Percentiles rank a stretch among this genome's conserved stretches.
phyloP scores from a whole-genome alignment of 1,140 invertebrate genomes.

The Aphelinus atriplicis region DNA sequence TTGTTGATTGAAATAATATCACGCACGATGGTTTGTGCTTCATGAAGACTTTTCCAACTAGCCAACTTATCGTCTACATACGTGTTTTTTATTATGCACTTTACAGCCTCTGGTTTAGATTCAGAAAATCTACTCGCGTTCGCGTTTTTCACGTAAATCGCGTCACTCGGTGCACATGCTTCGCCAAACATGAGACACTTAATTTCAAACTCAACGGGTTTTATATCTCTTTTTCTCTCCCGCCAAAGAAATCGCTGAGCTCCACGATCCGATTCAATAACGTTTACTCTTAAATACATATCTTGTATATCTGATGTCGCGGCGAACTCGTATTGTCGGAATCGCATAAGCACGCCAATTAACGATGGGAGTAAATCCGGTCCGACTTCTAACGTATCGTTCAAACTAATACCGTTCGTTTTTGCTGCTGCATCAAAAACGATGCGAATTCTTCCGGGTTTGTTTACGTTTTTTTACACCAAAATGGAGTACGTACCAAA shows the following conservation, averaged over 20 bases:
- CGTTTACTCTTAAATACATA: constrained; percentile 54
- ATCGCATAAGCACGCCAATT: constrained; percentile 48
- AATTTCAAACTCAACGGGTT: constrained; percentile 46
- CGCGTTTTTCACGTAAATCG: constrained; percentile 33
- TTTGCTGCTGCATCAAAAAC: not conserved
- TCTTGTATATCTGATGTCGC: constrained; percentile 51
- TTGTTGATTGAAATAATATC: not conserved
- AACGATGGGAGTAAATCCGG: constrained; percentile 30
- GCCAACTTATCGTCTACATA: constrained; percentile 1
- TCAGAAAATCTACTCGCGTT: not conserved
- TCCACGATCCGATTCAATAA: constrained; percentile 43
- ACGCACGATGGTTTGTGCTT: not conserved
- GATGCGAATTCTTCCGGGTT: not conserved
- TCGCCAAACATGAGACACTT: constrained; percentile 54
- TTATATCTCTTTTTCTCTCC: not conserved
- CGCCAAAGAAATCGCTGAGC: constrained; percentile 50
- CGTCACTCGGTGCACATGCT: constrained; percentile 47
- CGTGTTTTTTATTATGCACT: not conserved
- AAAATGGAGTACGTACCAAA: constrained; percentile 23
- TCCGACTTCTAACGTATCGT: not conserved
- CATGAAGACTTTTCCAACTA: not conserved
- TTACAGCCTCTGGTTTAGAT: not conserved
- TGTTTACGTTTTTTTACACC: not conserved
- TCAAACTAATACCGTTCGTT: not conserved
- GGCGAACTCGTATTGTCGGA: constrained; percentile 44